phyloP scores from a whole-genome alignment of 1,140 invertebrate genomes.

The Acromyrmex heyeri region DNA sequence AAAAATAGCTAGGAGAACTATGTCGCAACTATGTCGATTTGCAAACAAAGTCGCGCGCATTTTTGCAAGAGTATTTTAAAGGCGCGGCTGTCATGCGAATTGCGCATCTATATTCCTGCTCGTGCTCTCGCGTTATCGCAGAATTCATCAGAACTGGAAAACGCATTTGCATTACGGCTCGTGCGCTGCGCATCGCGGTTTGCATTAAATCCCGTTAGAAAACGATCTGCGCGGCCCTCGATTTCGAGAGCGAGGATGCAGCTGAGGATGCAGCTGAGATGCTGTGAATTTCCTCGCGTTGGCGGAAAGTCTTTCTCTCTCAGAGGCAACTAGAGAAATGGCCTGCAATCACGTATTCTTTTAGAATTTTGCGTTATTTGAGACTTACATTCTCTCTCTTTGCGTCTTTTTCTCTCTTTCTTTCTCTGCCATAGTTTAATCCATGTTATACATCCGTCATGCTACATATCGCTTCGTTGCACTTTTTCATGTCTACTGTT shows the following conservation, averaged over 20 bases:
- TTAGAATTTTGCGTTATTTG: slow-evolving; percentile 39
- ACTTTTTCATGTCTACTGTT: slow-evolving; percentile 28
- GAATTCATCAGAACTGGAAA: slow-evolving; percentile 66
- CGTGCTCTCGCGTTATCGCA: slow-evolving; percentile 52
- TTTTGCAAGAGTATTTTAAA: not conserved
- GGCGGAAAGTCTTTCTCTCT: not conserved
- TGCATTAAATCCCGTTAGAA: slow-evolving; percentile 74
- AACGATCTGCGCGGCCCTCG: slow-evolving; percentile 50
- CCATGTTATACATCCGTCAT: not conserved
- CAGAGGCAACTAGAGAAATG: slow-evolving; percentile 20
- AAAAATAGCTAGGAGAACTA: slow-evolving; percentile 14
- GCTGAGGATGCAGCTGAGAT: slow-evolving; percentile 5
- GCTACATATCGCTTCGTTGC: slow-evolving; percentile 18
- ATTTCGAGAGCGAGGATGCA: slow-evolving; percentile 23
- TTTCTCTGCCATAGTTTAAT: not conserved
- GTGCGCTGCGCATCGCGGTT: slow-evolving; percentile 58
- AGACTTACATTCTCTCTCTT: not conserved
- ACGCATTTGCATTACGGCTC: slow-evolving; percentile 24
- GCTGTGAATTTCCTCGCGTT: slow-evolving; percentile 34
- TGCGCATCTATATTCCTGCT: slow-evolving; percentile 1
- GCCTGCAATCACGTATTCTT: not conserved
- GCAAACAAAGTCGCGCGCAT: slow-evolving; percentile 40
- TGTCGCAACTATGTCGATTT: slow-evolving; percentile 17
- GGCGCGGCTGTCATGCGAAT: slow-evolving; percentile 13
- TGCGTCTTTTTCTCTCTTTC: not conserved